Conservation (phyloP, 2,113 vertebrate species). For the Phrynocephalus versicolor region DNA sequence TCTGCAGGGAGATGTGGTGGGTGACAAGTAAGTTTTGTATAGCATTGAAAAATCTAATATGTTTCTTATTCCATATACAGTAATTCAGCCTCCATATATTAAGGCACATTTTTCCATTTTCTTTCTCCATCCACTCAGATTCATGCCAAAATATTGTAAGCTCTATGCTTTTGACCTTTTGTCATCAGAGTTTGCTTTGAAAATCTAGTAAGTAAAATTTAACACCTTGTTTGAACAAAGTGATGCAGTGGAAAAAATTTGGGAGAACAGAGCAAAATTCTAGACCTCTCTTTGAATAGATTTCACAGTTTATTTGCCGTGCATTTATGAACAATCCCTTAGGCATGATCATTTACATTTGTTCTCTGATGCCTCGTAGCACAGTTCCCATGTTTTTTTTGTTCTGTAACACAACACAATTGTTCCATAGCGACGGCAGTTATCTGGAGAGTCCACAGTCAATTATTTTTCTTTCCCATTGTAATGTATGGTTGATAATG, state of each 20-base stretch:
- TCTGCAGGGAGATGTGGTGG: not conserved
- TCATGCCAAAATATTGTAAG: not conserved
- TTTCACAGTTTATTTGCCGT: not conserved
- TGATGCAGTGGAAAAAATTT: not conserved
- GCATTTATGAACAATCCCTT: not conserved
- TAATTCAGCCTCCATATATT: not conserved
- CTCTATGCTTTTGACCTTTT: not conserved
- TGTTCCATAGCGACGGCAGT: not conserved
- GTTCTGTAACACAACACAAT: not conserved
- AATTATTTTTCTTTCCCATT: not conserved
- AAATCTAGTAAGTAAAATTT: not conserved
- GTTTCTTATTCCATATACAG: not conserved
- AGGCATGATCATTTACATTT: not conserved
- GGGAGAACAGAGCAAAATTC: not conserved
- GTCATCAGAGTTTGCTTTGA: not conserved
- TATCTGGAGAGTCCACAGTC: conserved; percentile 11
- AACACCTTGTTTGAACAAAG: not conserved
- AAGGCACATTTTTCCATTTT: not conserved
- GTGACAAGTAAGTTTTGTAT: too few relatives aligned
- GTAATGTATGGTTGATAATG: not conserved
- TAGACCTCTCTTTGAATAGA: not conserved
- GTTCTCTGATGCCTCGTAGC: conserved; percentile 1
- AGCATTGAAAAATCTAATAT: too few relatives aligned
- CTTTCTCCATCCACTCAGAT: not conserved
- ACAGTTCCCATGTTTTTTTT: not conserved